Evolutionary conservation across 2,113 vertebrate species (phyloP), one percentile per base, ranked within the genome.

Genomic region (Nerophis ophidion): DNA sequence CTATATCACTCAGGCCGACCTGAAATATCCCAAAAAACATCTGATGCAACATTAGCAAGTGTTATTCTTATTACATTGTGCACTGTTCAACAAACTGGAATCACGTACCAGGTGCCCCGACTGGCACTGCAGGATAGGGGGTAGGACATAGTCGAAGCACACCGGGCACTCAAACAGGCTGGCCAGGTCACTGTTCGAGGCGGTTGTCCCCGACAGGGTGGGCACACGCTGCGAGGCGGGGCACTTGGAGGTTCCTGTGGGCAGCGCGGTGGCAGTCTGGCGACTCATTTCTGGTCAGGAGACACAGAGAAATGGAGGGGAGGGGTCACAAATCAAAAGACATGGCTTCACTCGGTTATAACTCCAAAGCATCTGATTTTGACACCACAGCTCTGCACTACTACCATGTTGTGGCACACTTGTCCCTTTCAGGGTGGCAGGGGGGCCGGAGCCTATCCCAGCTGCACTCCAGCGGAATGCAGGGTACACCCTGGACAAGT

Each of bases 131-230:
- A 99, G 95, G 77, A 99, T 99, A 4, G 97, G 96, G 34, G 96
- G 97, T 19, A 99, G 84, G 73, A 99, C 97, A 94, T 99, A 99
- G 93, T 99, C 97, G 78, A 99, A 99, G 89, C 97, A 99, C 65
- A 99, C 97, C 0, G 97, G 97, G 71, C 97, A 99, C 91, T 99
- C 97, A 1, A 99, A 99, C 63, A 99, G 93, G 76, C 97, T 99
- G 71, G 97, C 97, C 89, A 99, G 84, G 89, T 99, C 97, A 86
- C 97, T 99, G 91, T 99, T 99, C 86, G 96, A 99, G 19, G 97
- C 96, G 0, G 96, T 98, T 60, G 96, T 99, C 91, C 96, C 96
- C 0, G 95, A 95, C 81, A 99, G 86, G 1, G 96, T 97, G 65
- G 95, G 95, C 62, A 98, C 95, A 75, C 96, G 88, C 92, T 99